These are phyloP conservation scores for Montipora capricornis DNA, from an alignment of 64 coral and sea anemone species.

Conservation along the genomic window DNA sequence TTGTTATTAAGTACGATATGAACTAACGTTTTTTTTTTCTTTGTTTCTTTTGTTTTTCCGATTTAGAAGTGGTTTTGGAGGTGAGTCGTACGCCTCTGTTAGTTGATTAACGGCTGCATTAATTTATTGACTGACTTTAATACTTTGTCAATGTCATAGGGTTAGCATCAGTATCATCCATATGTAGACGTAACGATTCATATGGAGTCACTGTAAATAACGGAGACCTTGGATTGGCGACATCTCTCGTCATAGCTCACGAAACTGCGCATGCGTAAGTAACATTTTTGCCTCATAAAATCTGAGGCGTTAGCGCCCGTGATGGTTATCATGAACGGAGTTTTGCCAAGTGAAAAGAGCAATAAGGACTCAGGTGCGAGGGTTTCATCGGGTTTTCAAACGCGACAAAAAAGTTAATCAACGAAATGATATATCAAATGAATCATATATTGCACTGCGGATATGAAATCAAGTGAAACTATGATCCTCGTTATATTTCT, in stretches of 20 bases:
- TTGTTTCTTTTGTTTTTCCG: not conserved
- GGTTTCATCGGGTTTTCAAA: too few species aligned
- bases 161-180: not conserved
- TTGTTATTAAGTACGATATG: not conserved
- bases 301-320: not conserved
- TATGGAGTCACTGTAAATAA: conserved; percentile 38
- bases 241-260: conserved; percentile 33
- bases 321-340: too few species aligned
- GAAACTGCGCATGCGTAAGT: conserved; percentile 75
- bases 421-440: too few species aligned
- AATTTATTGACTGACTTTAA: not conserved
- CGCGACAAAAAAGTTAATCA: too few species aligned
- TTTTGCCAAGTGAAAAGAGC: too few species aligned
- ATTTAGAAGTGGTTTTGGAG: conserved; percentile 1
- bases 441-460: too few species aligned
- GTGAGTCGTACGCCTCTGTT: not conserved
- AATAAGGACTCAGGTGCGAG: too few species aligned
- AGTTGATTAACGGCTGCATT: not conserved
- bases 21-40: not conserved
- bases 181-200: not conserved
- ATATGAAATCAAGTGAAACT: too few species aligned
- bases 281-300: not conserved
- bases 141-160: not conserved
- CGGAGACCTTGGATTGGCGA: conserved; percentile 54
- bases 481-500: too few species aligned